Percentiles rank a stretch among this genome's conserved stretches.
phyloP scores from a whole-genome alignment of 1,140 invertebrate genomes.

The Cherax quadricarinatus region DNA sequence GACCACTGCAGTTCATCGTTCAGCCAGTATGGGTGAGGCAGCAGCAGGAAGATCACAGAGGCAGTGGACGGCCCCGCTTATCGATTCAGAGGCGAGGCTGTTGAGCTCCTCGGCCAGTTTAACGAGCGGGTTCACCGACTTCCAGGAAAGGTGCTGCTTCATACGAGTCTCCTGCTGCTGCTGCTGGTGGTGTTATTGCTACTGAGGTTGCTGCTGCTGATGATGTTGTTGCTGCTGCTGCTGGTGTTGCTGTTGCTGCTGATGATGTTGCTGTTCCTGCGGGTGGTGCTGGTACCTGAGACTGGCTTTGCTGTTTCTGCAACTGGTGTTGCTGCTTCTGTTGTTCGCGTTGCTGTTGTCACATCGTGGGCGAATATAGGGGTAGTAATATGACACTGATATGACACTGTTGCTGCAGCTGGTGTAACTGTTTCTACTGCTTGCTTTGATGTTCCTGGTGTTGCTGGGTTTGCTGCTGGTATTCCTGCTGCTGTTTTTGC shows the following conservation, averaged over 20 bases:
- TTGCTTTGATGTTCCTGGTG: background rate
- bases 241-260: background rate
- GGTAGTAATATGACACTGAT: too few species aligned
- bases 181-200: slow-evolving; percentile 5
- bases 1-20: too few species aligned
- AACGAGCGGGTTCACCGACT: slow-evolving; percentile 47
- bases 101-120: slow-evolving; percentile 47
- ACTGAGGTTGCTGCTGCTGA: background rate
- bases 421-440: background rate
- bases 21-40: background rate
- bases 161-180: slow-evolving; percentile 32
- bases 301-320: background rate
- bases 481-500: background rate
- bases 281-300: too few species aligned
- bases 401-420: background rate
- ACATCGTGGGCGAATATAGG: background rate
- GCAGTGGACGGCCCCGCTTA: slow-evolving; percentile 25
- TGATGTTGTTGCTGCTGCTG: background rate
- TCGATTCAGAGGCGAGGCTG: slow-evolving; percentile 43
- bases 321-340: background rate
- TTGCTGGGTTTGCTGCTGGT: too few species aligned
- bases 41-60: slow-evolving; percentile 2
- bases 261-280: background rate
- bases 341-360: background rate
- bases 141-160: slow-evolving; percentile 31